Evolutionary conservation across 2,113 vertebrate species (phyloP), one percentile per base, ranked within the genome.

Genomic region (Tichodroma muraria): DNA sequence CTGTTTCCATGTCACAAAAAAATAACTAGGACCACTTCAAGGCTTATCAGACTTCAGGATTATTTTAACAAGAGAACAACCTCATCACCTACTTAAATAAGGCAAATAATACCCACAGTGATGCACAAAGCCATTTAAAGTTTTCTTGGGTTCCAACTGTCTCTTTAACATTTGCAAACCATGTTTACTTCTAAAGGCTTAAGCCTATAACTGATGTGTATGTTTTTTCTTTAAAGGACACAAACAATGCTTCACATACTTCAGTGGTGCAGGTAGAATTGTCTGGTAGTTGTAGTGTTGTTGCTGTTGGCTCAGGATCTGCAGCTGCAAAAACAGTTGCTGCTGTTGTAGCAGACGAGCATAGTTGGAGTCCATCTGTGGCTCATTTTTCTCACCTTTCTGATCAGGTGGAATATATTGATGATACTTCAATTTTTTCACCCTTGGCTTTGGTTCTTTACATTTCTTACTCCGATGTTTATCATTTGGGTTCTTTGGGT

Each of bases 321-420:
- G 99, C 69, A 98, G 97, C 94, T 98, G 99, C 75, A 99, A 98
- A 97, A 99, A 99, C 42, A 99, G 98, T 96, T 99, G 99, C 96
- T 99, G 99, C 79, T 99, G 99, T 95, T 99, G 99, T 57, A 99
- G 98, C 85, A 99, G 98, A 59, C 99, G 98, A 61, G 99, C 98
- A 9, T 99, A 99, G 73, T 99, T 98, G 49, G 99, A 99, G 97
- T 99, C 99, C 99, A 99, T 99, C 45, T 98, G 99, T 1, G 98
- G 98, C 86, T 99, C 98, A 11, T 96, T 98, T 97, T 98, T 98
- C 97, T 99, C 99, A 91, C 98, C 98, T 89, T 99, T 99, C 98
- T 99, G 99, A 97, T 99, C 99, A 7, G 99, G 99, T 23, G 99
- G 99, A 85, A 99, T 99, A 96, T 99, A 99, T 93, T 99, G 99